Evolutionary conservation across 1,140 invertebrate genomes (phyloP).

Genomic region (Vanessa atalanta): DNA sequence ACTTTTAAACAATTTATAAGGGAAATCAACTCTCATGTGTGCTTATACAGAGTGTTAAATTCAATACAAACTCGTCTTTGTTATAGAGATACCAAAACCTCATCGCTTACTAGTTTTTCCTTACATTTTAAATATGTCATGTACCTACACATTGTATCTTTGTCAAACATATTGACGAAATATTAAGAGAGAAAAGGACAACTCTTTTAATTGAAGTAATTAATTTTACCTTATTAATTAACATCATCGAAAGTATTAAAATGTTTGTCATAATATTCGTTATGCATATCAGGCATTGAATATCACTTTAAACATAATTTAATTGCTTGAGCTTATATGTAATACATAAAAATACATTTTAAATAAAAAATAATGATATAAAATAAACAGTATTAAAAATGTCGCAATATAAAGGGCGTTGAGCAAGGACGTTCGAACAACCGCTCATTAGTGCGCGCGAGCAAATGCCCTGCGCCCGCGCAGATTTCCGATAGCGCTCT

Average conservation of each 20-base stretch:
- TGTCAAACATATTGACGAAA: neutral
- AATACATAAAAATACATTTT: neutral
- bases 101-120: no score
- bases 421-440: constrained; percentile 38
- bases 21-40: neutral
- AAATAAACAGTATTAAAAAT: constrained; percentile 35
- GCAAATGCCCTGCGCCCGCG: constrained; percentile 27
- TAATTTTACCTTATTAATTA: neutral
- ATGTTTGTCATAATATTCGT: neutral
- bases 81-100: no score
- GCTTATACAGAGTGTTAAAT: constrained; percentile 1
- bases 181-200: neutral
- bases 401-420: constrained; percentile 37
- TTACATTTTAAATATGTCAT: no score
- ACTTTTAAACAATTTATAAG: neutral
- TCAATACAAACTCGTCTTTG: neutral
- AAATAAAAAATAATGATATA: constrained; percentile 34
- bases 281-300: neutral
- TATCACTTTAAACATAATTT: neutral
- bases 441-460: constrained; percentile 28
- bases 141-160: neutral
- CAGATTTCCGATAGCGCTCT: constrained; percentile 38
- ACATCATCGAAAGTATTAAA: neutral
- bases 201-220: neutral
- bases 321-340: neutral